Evolutionary conservation across 2,888 invertebrate species (phyloP), one percentile per base, ranked within the genome.

Genomic region (Apomyelois bistriatella): DNA sequence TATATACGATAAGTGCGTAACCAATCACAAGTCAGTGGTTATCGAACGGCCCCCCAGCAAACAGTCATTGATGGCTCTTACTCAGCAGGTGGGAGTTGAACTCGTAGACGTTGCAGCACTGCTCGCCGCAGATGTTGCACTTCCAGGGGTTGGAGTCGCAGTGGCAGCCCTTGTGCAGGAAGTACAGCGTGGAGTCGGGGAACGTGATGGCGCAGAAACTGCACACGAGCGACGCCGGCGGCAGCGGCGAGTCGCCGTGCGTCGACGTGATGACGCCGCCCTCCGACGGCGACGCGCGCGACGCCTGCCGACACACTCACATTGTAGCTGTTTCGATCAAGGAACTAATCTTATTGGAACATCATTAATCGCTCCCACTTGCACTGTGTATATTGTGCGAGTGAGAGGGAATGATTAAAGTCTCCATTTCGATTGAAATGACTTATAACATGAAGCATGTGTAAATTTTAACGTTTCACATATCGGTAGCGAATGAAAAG

Each of bases 151-250:
- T 98, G 64, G 97, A 96, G 78, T 98, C 97, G 66, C 98, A 98
- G 90, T 99, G 99, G 82, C 99, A 97, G 64, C 98, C 98, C 91
- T 98, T 98, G 92, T 99, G 99, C 62, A 99, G 92, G 89, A 98
- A 97, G 89, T 98, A 98, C 54, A 99, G 92, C 0, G 98, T 99
- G 76, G 97, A 96, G 86, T 99, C 98, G 36, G 97, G 97, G 89
- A 98, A 99, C 47, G 96, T 94, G 72, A 99, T 98, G 67, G 97
- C 95, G 87, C 99, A 99, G 85, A 96, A 97, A 17, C 94, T 92
- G 85, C 98, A 98, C 69, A 96, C 95, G 49, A 96, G 92, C 32
- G 92, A 82, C 17, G 92, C 76, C 1, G 92, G 89, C 65, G 88
- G 82, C 66, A 91, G 54, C 79, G 86, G 60, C 72, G 90, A 91